phyloP scores from a whole-genome alignment of 2,888 invertebrate species.

The Crioceris asparagi region DNA sequence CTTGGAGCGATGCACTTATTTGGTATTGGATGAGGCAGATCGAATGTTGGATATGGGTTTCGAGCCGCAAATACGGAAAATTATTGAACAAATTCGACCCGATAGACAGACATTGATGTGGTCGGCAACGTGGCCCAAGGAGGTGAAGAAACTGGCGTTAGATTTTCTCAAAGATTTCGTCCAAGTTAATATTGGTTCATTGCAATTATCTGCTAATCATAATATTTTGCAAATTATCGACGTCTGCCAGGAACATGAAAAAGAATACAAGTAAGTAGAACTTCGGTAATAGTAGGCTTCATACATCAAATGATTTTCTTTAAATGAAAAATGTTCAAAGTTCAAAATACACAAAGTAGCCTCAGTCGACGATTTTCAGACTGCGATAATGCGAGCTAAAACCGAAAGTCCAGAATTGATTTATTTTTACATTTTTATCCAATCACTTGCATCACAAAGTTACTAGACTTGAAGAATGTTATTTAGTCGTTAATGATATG shows the following conservation, averaged over 20 bases:
- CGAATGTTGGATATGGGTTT: slow-evolving; percentile 98
- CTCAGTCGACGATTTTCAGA: too few species aligned
- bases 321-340: too few species aligned
- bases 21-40: slow-evolving; percentile 92
- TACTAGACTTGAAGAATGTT: too few species aligned
- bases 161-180: slow-evolving; percentile 85
- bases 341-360: too few species aligned
- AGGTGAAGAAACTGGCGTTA: slow-evolving; percentile 82
- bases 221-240: slow-evolving; percentile 83
- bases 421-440: too few species aligned
- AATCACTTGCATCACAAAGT: too few species aligned
- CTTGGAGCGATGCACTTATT: slow-evolving; percentile 67
- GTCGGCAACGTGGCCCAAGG: slow-evolving; percentile 98
- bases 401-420: too few species aligned
- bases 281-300: too few species aligned
- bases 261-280: slow-evolving; percentile 49
- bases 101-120: slow-evolving; percentile 96
- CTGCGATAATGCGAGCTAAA: too few species aligned
- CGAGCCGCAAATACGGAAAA: slow-evolving; percentile 90
- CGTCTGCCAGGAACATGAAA: slow-evolving; percentile 78
- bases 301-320: too few species aligned
- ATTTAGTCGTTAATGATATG: too few species aligned
- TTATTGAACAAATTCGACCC: slow-evolving; percentile 84
- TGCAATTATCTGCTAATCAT: slow-evolving; percentile 81
- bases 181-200: slow-evolving; percentile 85